These are phyloP conservation scores for Ochotona curzoniae DNA, from an alignment of 2,113 vertebrate genomes.

Conservation along the genomic window DNA sequence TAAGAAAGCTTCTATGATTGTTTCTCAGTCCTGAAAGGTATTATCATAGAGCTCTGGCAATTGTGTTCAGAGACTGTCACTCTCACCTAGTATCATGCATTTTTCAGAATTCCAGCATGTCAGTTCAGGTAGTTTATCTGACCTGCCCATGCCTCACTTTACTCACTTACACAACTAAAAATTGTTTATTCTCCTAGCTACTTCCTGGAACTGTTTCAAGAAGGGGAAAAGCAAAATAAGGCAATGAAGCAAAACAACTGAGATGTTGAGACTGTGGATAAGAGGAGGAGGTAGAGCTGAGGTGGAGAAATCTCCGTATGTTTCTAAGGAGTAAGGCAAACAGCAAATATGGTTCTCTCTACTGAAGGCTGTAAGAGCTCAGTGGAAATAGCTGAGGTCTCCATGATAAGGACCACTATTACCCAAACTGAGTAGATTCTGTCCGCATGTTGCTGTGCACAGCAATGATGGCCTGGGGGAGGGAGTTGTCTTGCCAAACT, in stretches of 20 bases:
- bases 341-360: not conserved
- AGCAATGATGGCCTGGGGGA: not conserved
- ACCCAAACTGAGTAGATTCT: not conserved
- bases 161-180: not conserved
- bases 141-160: not conserved
- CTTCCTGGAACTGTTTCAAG: not conserved
- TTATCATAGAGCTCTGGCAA: not conserved
- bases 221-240: not conserved
- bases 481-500: accelerated
- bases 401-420: not conserved
- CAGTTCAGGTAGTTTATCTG: not conserved
- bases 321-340: not conserved
- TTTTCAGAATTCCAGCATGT: not conserved
- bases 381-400: not conserved
- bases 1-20: not conserved
- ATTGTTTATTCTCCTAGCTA: not conserved
- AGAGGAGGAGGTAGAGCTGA: not conserved
- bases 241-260: not conserved
- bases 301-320: not conserved
- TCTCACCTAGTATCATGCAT: not conserved
- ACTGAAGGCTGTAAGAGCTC: not conserved
- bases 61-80: not conserved
- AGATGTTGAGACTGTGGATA: not conserved
- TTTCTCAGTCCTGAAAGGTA: not conserved
- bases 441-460: not conserved